Percentiles rank a stretch among this genome's conserved stretches.
Evolutionary conservation across 2,113 vertebrate species (phyloP).

Genomic region (Ciconia maguari): DNA sequence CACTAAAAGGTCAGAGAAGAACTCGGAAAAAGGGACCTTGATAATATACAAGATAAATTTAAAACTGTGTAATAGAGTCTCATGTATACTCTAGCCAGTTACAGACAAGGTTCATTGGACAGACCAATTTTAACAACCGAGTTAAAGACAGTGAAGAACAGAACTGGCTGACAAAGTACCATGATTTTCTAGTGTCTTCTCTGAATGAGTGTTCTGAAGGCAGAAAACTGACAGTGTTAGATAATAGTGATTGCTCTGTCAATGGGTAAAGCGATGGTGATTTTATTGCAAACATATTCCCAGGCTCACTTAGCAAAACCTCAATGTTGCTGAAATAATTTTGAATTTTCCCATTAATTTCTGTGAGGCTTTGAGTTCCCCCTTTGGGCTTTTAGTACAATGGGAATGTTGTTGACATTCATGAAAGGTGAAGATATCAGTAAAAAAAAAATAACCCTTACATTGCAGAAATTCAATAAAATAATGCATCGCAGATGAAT

Average conservation of each 20-base stretch:
- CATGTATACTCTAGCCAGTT: not conserved
- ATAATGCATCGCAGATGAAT: constrained; percentile 31
- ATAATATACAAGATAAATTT: not conserved
- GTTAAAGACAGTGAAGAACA: not conserved
- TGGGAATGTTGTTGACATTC: constrained; percentile 4
- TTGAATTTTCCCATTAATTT: constrained; percentile 5
- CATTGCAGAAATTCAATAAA: constrained; percentile 13
- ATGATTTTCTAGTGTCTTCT: not conserved
- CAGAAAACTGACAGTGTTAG: not conserved
- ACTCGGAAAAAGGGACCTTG: not conserved
- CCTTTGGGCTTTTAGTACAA: not conserved
- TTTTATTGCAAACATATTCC: constrained; percentile 25
- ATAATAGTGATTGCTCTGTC: not conserved
- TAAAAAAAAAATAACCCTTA: not conserved
- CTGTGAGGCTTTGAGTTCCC: not conserved
- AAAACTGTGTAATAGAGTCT: not conserved
- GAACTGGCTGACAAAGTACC: not conserved
- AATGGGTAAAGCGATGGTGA: not conserved
- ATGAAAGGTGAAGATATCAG: not conserved
- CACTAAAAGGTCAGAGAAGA: not conserved
- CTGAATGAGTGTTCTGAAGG: not conserved
- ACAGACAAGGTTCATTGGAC: not conserved
- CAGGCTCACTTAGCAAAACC: not conserved
- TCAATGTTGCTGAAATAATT: not conserved
- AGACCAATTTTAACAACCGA: not conserved